phyloP scores from a whole-genome alignment of 2,888 invertebrate genomes.

The Rotaria macrura region DNA sequence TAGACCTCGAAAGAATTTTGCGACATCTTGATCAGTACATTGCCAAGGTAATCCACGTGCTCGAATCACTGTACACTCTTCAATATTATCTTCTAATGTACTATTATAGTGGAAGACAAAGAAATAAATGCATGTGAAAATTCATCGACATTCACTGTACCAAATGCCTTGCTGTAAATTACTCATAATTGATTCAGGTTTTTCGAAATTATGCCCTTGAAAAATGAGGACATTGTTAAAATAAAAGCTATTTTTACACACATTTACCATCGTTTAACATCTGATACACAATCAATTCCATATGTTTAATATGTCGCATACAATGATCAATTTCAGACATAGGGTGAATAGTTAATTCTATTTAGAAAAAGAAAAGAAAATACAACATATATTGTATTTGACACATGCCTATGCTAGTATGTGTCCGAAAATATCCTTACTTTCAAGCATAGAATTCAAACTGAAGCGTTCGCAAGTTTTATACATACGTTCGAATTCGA shows the following conservation, averaged over 20 bases:
- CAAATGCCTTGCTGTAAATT: constrained; percentile 89
- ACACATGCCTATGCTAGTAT: too few species aligned
- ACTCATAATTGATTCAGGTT: constrained; percentile 45
- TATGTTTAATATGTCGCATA: constrained; percentile 1
- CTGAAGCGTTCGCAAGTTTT: constrained; percentile 15
- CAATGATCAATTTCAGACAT: neutral
- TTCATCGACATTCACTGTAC: constrained; percentile 59
- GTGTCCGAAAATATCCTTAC: neutral
- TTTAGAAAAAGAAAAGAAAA: neutral
- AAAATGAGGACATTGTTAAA: constrained; percentile 36
- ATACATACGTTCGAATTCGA: constrained; percentile 64
- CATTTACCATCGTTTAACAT: constrained; percentile 19
- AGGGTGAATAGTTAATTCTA: neutral
- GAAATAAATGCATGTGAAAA: neutral
- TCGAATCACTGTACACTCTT: constrained; percentile 56
- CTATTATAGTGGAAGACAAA: constrained; percentile 54
- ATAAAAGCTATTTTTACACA: constrained; percentile 24
- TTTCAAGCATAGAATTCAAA: neutral
- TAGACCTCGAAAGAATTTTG: constrained; percentile 93
- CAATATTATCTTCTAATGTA: constrained; percentile 84
- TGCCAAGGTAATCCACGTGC: constrained; percentile 98
- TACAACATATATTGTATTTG: neutral
- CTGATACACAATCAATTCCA: constrained; percentile 6
- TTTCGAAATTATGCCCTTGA: constrained; percentile 71
- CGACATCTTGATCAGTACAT: constrained; percentile 96